Conservation (phyloP, 2,888 invertebrate species). For the Lissonota sp. region DNA sequence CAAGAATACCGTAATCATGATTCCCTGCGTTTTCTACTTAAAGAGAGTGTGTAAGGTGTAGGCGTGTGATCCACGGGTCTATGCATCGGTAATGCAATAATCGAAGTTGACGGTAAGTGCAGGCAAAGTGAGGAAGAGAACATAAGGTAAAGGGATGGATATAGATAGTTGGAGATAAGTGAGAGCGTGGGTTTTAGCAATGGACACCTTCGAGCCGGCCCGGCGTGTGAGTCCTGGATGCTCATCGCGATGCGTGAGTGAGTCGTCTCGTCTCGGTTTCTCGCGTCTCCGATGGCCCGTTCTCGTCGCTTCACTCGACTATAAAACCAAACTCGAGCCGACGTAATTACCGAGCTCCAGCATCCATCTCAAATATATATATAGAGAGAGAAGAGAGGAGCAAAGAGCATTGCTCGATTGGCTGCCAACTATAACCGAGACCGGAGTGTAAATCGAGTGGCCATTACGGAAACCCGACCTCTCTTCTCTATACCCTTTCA, state of each 20-base stretch:
- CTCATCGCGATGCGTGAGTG: slow-evolving; percentile 65
- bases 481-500: slow-evolving; percentile 38
- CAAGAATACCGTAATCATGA: neutral
- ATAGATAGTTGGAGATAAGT: neutral
- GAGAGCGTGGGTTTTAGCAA: neutral
- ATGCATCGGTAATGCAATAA: slow-evolving; percentile 81
- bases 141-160: neutral
- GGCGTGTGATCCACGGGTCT: slow-evolving; percentile 62
- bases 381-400: neutral
- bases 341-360: slow-evolving; percentile 78
- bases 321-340: slow-evolving; percentile 78
- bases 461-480: slow-evolving; percentile 71
- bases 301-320: slow-evolving; percentile 71
- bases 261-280: slow-evolving; percentile 74
- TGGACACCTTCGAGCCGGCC: slow-evolving; percentile 6
- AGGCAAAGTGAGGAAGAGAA: slow-evolving; percentile 11
- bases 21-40: neutral
- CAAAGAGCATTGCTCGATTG: slow-evolving; percentile 57
- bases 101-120: slow-evolving; percentile 69
- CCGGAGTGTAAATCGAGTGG: slow-evolving; percentile 74
- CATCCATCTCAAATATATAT: slow-evolving; percentile 64
- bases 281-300: slow-evolving; percentile 61
- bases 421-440: slow-evolving; percentile 66
- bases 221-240: neutral
- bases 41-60: slow-evolving; percentile 21